Conservation (phyloP, 1,140 invertebrate genomes). For the Oncopodura yosiiana region DNA sequence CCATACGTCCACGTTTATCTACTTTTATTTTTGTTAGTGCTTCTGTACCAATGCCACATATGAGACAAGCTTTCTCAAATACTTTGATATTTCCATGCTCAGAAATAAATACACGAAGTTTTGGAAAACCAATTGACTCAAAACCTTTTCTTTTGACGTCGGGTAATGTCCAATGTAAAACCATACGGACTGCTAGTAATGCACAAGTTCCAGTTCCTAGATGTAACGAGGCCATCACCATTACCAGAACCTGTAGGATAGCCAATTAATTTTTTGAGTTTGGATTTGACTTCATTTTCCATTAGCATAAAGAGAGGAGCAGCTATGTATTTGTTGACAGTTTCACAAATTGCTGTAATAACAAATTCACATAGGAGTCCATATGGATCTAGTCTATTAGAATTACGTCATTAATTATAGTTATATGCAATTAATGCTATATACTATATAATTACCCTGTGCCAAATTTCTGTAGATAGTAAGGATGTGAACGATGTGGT, state of each 20-base stretch:
- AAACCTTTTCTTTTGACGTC: conserved; percentile 4
- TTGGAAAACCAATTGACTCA: background rate
- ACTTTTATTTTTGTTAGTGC: background rate
- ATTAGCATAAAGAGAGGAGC: conserved; percentile 8
- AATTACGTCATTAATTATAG: conserved; percentile 1
- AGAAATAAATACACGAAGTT: conserved; percentile 5
- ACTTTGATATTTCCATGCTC: background rate
- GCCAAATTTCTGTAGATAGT: background rate
- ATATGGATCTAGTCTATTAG: conserved; percentile 20
- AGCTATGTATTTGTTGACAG: background rate
- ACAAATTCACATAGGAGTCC: conserved; percentile 11
- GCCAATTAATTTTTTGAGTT: conserved; percentile 2
- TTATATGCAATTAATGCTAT: background rate
- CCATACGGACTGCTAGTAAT: background rate
- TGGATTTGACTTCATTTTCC: conserved; percentile 5
- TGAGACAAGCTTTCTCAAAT: conserved; percentile 8
- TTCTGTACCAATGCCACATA: background rate
- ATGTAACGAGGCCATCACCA: conserved; percentile 8
- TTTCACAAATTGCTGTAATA: background rate
- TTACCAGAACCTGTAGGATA: background rate
- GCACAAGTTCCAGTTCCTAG: conserved; percentile 13
- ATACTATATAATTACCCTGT: background rate
- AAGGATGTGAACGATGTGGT: conserved; percentile 5
- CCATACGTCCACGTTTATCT: too few relatives aligned
- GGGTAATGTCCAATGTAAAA: background rate